Conservation (phyloP, 2,888 invertebrate genomes). For the Leptothorax acervorum region DNA sequence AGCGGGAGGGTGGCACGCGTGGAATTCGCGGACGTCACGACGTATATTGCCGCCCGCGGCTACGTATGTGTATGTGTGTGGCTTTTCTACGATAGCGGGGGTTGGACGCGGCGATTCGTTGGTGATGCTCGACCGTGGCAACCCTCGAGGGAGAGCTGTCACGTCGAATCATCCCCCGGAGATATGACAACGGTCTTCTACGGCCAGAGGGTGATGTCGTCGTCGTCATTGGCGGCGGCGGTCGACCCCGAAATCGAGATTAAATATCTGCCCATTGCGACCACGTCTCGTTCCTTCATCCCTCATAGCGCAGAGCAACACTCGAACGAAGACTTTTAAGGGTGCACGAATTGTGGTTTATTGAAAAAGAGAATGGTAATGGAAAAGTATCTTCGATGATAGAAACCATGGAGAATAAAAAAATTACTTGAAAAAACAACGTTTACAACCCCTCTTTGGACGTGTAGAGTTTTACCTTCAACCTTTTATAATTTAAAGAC, state of each 20-base stretch:
- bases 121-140: conserved; percentile 64
- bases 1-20: conserved; percentile 77
- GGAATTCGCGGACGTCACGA: conserved; percentile 85
- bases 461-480: neutral
- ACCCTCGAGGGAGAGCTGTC: conserved; percentile 82
- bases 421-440: neutral
- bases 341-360: conserved; percentile 13
- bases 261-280: conserved; percentile 78
- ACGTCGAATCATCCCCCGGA: conserved; percentile 84
- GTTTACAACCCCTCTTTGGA: neutral
- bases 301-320: conserved; percentile 1
- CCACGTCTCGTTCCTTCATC: conserved; percentile 18
- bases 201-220: conserved; percentile 61
- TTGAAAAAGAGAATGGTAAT: conserved; percentile 6
- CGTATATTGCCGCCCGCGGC: conserved; percentile 80
- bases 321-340: conserved; percentile 20
- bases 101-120: conserved; percentile 53
- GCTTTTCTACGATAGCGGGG: conserved; percentile 66
- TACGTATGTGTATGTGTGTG: conserved; percentile 51
- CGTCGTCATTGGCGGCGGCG: conserved; percentile 61
- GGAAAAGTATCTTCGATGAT: neutral
- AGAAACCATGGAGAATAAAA: neutral
- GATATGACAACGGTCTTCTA: conserved; percentile 81
- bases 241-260: conserved; percentile 83
- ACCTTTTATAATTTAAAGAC: neutral